A percentile compares a stretch with the other conserved stretches of the same genome.
These are phyloP conservation scores for Lasioglossum villosulum DNA, from an alignment of 2,888 invertebrate species.

Conservation along the genomic window DNA sequence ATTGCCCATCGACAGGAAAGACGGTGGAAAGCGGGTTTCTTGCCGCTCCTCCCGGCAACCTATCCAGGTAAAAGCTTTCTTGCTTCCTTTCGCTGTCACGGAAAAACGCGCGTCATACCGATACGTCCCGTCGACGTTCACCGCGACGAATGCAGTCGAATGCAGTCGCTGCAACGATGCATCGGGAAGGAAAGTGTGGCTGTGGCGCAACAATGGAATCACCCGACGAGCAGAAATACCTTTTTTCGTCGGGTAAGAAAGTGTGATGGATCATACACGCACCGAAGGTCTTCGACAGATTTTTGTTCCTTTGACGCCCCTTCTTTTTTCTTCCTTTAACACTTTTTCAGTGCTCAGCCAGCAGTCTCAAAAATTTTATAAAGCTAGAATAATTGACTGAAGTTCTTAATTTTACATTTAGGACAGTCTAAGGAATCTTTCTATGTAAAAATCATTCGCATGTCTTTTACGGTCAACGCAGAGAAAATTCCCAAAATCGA, in stretches of 20 bases:
- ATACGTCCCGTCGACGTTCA: conserved; percentile 25
- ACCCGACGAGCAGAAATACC: neutral
- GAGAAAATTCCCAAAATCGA: neutral
- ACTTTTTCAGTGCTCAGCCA: too few relatives aligned
- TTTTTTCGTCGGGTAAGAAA: neutral
- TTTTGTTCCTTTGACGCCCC: too few relatives aligned
- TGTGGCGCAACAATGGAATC: neutral
- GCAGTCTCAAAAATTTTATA: too few relatives aligned
- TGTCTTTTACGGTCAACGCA: too few relatives aligned
- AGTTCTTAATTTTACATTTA: too few relatives aligned
- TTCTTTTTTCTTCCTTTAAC: too few relatives aligned
- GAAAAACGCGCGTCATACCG: conserved; percentile 51
- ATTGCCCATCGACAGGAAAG: conserved; percentile 54
- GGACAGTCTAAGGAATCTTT: neutral
- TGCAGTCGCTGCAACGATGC: conserved; percentile 25
- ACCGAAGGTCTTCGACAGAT: neutral
- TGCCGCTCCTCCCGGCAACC: conserved; percentile 31
- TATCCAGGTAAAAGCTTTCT: conserved; percentile 65
- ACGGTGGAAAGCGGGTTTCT: conserved; percentile 61
- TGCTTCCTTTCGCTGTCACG: conserved; percentile 44
- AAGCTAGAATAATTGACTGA: too few relatives aligned
- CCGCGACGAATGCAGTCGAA: conserved; percentile 57
- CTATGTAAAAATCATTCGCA: neutral
- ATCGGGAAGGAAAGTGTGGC: neutral
- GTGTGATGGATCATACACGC: neutral